These are phyloP conservation scores for Rhineura floridana DNA, from an alignment of 2,113 vertebrate species.

Conservation along the genomic window DNA sequence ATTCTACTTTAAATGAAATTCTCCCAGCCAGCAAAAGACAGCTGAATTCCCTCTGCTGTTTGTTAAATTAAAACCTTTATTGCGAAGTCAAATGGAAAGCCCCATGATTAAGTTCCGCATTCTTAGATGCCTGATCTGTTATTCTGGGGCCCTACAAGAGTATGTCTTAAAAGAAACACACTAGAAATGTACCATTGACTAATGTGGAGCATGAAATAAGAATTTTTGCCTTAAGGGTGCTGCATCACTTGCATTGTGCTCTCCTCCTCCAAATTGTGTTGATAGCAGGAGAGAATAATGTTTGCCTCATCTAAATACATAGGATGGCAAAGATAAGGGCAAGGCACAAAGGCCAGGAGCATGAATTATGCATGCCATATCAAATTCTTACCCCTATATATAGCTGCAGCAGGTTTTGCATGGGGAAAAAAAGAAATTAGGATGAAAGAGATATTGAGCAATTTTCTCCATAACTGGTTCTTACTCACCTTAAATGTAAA, in stretches of 20 bases:
- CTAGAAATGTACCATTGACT: slow-evolving; percentile 1
- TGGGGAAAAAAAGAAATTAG: slow-evolving; percentile 84
- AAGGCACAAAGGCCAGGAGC: slow-evolving; percentile 70
- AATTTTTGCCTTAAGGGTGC: slow-evolving; percentile 21
- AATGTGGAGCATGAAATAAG: not conserved
- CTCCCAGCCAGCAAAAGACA: slow-evolving; percentile 25
- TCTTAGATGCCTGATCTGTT: not conserved
- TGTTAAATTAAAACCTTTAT: slow-evolving; percentile 25
- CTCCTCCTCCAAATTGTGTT: slow-evolving; percentile 51
- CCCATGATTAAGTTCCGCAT: not conserved
- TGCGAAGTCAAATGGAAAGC: not conserved
- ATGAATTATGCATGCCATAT: slow-evolving; percentile 94
- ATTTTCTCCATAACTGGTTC: slow-evolving; percentile 92
- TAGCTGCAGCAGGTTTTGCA: slow-evolving; percentile 76
- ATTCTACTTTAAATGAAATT: slow-evolving; percentile 34
- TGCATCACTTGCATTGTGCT: not conserved
- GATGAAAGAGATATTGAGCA: slow-evolving; percentile 88
- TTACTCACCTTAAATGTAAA: slow-evolving; percentile 91
- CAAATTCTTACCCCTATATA: slow-evolving; percentile 80
- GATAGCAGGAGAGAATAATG: slow-evolving; percentile 81
- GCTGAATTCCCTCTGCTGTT: slow-evolving; percentile 23
- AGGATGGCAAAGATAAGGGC: slow-evolving; percentile 83
- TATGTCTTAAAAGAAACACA: not conserved
- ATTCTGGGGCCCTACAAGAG: not conserved
- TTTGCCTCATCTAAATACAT: slow-evolving; percentile 87